Evolutionary conservation across 2,888 invertebrate genomes (phyloP), one percentile per base, ranked within the genome.

Genomic region (Megastigmus dorsalis): DNA sequence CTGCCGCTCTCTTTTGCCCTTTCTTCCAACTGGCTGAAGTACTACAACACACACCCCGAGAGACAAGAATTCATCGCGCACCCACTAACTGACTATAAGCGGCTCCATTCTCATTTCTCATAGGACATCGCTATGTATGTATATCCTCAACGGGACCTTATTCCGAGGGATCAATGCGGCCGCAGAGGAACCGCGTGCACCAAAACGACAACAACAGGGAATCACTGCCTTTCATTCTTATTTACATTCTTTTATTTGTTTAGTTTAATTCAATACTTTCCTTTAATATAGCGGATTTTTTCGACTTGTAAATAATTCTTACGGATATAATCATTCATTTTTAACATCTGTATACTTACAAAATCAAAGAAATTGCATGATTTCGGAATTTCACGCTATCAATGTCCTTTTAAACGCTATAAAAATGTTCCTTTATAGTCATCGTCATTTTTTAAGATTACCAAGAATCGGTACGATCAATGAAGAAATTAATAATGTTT

Each of bases 131-230:
- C 28, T 66, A 7, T 48, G 28, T 55, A 10, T 65, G n/a, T 65
- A 48, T 30, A 20, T 36, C 13, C 33, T 54, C 26, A 13, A 45
- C 30, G 20, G 18, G 3, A 13, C 41, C 60, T 52, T 54, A 60
- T 45, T 67, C 62, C n/a, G 3, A n/a, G 26, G 52, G 54, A 73
- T 73, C 73, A 73, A 73, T 73, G 38, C 59, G 18, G 52, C 72
- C 66, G 72, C 66, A 43, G 30, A 50, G n/a, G 43, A 41, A 63
- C 41, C 57, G 38, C 55, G n/a, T n/a, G 13, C 38, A 55, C 30
- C 18, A 52, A 57, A 15, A 48, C 18, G 45, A 36, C 54, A 26
- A 26, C 52, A 60, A 41, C 15, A 36, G 28, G 20, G 33, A 28
- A 59, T 41, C n/a, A 50, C 33, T 23, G 20, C 15, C 36, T 50